A percentile compares a stretch with the other conserved stretches of the same genome.
phyloP scores from a whole-genome alignment of 2,113 vertebrate genomes.

The Neodontobutis hainanensis region DNA sequence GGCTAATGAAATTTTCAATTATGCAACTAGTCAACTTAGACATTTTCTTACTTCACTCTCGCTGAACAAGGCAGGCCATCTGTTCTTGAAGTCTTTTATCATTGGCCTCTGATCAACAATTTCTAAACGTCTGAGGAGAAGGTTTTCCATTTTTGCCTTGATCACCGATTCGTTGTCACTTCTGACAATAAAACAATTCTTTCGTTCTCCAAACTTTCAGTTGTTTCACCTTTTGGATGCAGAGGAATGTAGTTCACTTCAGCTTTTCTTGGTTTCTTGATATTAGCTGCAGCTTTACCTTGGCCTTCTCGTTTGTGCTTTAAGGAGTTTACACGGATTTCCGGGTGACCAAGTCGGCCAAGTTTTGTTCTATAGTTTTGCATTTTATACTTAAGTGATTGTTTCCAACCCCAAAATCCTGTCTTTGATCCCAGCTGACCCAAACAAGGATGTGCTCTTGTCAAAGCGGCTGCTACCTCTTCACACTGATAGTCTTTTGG shows the following conservation, averaged over 20 bases:
- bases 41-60: too few relatives aligned
- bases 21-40: too few relatives aligned
- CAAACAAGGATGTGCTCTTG: slow-evolving; percentile 32
- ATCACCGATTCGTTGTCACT: too few relatives aligned
- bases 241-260: slow-evolving; percentile 27
- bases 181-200: neutral
- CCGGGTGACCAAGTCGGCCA: too few relatives aligned
- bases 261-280: slow-evolving; percentile 44
- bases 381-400: slow-evolving; percentile 34
- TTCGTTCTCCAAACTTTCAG: slow-evolving; percentile 3
- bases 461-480: slow-evolving; percentile 36
- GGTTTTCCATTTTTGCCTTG: too few relatives aligned
- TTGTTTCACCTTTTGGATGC: slow-evolving; percentile 20
- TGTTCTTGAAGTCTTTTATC: too few relatives aligned
- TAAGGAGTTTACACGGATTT: slow-evolving; percentile 36
- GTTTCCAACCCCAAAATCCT: slow-evolving; percentile 35
- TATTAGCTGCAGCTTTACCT: slow-evolving; percentile 33
- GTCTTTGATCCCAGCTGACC: slow-evolving; percentile 12
- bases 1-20: too few relatives aligned
- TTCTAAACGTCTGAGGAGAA: too few relatives aligned
- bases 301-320: slow-evolving; percentile 33
- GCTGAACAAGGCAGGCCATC: too few relatives aligned
- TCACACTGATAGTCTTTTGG: slow-evolving; percentile 32
- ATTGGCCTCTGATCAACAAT: too few relatives aligned
- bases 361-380: slow-evolving; percentile 24